Evolutionary conservation across 2,888 invertebrate genomes (phyloP), one percentile per base, ranked within the genome.

Genomic region (Cistogaster globosa): DNA sequence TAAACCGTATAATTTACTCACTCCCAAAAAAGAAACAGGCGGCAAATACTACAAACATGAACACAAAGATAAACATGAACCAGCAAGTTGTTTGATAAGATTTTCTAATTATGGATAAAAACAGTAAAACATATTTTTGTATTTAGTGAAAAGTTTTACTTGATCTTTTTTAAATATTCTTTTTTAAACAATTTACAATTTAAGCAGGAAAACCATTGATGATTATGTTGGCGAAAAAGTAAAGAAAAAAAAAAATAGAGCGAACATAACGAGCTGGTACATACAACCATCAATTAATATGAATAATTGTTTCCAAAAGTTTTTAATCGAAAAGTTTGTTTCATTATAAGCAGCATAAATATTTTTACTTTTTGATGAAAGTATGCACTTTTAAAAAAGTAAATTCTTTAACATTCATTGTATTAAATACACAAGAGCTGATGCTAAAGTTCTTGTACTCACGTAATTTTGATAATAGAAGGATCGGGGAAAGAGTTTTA

Each of bases 291-390:
- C 42, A 67, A 69, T 79, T 69, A 79, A 55, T 80, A 80, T 84
- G 76, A 76, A 76, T 84, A 80, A 84, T 80, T 76, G 76, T 76
- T 62, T 48, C 9, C 16, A 38, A 84, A 84, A 84, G 67, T 84
- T 84, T 84, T 76, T 80, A 84, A 80, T 80, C 71, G 84, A 80
- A 84, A 84, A 84, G 84, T 84, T 84, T 76, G 53, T 72, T 76
- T 71, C 72, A 72, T 84, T 76, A 84, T 65, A 83, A 75, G 20
- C 74, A 79, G n/a, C 36, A 63, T 12, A 51, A 18, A 6, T 69
- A 72, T 74, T 74, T 77, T 71, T 71, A 65, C 71, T 63, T 69
- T 18, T 48, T 57, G 11, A 20, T 32, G 36, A 72, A 67, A 65
- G 38, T 26, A 38, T 48, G 14, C 11, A 48, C 3, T 78, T 62